Percentiles rank a stretch among this genome's conserved stretches.
Conservation (phyloP, 2,113 vertebrate genomes). For the Hydrolagus affinis region DNA sequence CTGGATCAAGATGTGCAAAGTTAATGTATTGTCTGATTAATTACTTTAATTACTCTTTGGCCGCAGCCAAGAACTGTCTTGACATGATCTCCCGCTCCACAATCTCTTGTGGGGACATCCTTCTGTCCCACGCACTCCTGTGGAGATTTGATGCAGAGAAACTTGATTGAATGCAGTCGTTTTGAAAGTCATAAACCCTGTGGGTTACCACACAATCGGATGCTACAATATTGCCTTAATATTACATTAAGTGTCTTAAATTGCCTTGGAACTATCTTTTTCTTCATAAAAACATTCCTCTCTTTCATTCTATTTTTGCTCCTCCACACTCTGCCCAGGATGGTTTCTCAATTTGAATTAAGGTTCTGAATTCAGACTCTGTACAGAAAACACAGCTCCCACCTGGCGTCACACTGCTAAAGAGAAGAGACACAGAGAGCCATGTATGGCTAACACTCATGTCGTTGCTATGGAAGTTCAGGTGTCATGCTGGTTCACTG, state of each 20-base stretch:
- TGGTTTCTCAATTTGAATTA: background rate
- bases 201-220: background rate
- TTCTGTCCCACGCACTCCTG: background rate
- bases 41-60: slow-evolving; percentile 19
- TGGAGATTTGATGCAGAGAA: background rate
- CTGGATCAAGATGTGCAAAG: background rate
- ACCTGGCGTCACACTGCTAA: background rate
- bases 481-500: too few relatives aligned
- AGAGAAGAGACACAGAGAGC: background rate
- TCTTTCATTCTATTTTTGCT: background rate
- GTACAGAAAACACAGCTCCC: too few relatives aligned
- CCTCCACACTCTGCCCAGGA: background rate
- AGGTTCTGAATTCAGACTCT: background rate
- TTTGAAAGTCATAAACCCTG: background rate
- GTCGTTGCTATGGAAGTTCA: background rate
- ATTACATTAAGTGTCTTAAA: background rate
- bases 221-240: background rate
- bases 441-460: background rate
- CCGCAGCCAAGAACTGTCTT: background rate
- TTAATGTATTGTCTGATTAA: background rate
- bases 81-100: background rate
- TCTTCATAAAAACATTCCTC: background rate
- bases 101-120: background rate
- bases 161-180: background rate
- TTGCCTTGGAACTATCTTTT: background rate